Evolutionary conservation across 2,113 vertebrate genomes (phyloP), one percentile per base, ranked within the genome.

Genomic region (Ardeotis arabs): DNA sequence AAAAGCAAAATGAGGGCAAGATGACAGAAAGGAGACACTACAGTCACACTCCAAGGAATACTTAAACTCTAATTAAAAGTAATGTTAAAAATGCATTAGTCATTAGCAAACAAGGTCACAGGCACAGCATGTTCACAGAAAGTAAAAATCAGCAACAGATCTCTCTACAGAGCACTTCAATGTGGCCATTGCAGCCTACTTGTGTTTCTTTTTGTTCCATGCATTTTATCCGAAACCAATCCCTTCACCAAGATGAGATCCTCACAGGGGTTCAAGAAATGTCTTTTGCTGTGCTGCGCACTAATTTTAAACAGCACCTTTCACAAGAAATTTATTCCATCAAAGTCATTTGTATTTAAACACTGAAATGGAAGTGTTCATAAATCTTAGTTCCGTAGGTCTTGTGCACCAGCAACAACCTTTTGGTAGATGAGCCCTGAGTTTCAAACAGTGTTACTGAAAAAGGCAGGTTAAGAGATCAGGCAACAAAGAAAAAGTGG

Each of bases 41-140:
- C 14, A 25, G 67, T 59, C 75, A 92, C 67, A 74, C 50, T 63
- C 72, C 59, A 37, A 88, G 63, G 59, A 87, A 58, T 37, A 31
- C 64, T 79, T 87, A 68, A 86, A 33, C 69, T 84, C 94, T 93
- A 96, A 97, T 92, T 95, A 93, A 92, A 96, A 95, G 87, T 53
- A 69, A 76, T 78, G 81, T 93, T 96, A 95, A 96, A 97, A 93
- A 95, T 50, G 31, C 84, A 89, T 78, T 14, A 64, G 92, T 94
- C 79, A 59, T 90, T 94, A 94, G 45, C 82, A 90, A 82, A 64
- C 80, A 95, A 90, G 85, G 94, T 75, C 64, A 23, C 10, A 60
- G 35, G 67, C 53, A 22, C 49, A 68, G 84, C 59, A 12, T 8
- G 55, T 10, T 37, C 73, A n/a, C 39, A 29, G 35, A 74, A 60